Evolutionary conservation across 2,797 vertebrate species (phyloP), one percentile per base, ranked within the genome.

Genomic region (Neosilurus mollespiculum): DNA sequence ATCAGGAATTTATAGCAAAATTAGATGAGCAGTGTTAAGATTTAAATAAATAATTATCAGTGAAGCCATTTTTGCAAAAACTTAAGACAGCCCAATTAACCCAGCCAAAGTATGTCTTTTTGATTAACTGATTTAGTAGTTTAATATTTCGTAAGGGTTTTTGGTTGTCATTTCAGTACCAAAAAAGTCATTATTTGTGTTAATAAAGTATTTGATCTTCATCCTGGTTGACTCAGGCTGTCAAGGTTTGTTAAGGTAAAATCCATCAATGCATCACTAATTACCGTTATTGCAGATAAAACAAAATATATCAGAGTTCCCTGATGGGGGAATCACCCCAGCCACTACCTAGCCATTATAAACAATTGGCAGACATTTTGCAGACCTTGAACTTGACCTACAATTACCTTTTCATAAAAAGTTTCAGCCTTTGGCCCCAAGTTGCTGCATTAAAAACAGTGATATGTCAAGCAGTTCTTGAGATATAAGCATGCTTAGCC

Each of bases 121-220:
- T 43, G 34, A 30, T 61, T 43, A 43, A 61, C 10, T 78, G 43
- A 51, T 26, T 51, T 1, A 49, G 9, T 51, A 62, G 15, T 76
- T 9, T 34, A 4, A 62, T 65, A 22, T 20, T 78, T 78, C 69
- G 54, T 51, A 4, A 34, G 43, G 15, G 12, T 51, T 69, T 54
- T 81, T 54, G 34, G 16, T 77, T 67, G 26, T 67, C 8, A 15
- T 37, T 65, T 65, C n/a, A 56, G 61, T 65, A 75, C 53, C 43
- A 76, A 56, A 20, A n/a, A 82, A 69, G 16, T 69, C 30, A 8
- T 14, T 72, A 30, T 80, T 22, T 73, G 59, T 80, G 82, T 80
- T 58, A 80, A 83, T 73, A 80, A 84, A 80, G 56, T 72, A 24
- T 72, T 67, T 64, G 58, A 62, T 72, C 66, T 71, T 83, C 24